A percentile compares a stretch with the other conserved stretches of the same genome.
Evolutionary conservation across 1,140 invertebrate genomes (phyloP).

Genomic region (Metaphire vulgaris): DNA sequence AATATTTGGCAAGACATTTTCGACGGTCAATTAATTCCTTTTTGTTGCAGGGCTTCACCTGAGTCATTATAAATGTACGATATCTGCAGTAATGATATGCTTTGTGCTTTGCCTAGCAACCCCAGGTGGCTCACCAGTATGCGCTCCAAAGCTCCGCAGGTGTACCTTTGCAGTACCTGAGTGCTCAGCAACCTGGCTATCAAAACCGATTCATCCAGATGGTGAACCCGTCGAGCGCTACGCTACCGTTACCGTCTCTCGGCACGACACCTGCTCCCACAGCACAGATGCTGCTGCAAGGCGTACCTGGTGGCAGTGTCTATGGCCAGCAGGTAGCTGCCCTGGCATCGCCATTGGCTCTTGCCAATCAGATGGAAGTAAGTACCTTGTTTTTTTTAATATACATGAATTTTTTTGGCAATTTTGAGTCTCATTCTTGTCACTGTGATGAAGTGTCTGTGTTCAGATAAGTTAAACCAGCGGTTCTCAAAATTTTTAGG

Average conservation of each 20-base stretch:
- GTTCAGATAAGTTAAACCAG: too few species aligned
- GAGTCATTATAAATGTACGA: too few species aligned
- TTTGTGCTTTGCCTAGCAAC: not conserved
- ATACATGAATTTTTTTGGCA: too few species aligned
- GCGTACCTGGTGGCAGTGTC: not conserved
- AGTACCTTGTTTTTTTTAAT: not conserved
- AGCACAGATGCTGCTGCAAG: not conserved
- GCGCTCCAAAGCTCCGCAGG: not conserved
- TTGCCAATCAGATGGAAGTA: constrained; percentile 1
- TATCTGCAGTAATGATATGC: too few species aligned
- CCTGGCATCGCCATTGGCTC: not conserved
- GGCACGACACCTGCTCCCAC: not conserved
- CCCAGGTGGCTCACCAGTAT: not conserved
- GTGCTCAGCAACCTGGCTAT: not conserved
- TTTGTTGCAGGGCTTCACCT: too few species aligned
- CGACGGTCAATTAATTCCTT: too few species aligned
- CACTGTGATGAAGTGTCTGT: too few species aligned
- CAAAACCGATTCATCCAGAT: not conserved
- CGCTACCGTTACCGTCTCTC: not conserved
- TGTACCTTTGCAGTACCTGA: not conserved
- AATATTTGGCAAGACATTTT: too few species aligned
- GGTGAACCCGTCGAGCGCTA: not conserved
- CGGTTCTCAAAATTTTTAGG: too few species aligned
- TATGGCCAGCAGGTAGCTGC: not conserved
- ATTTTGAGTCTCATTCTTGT: too few species aligned